phyloP scores from a whole-genome alignment of 2,797 vertebrate genomes.

The Otolemur crassicaudatus region DNA sequence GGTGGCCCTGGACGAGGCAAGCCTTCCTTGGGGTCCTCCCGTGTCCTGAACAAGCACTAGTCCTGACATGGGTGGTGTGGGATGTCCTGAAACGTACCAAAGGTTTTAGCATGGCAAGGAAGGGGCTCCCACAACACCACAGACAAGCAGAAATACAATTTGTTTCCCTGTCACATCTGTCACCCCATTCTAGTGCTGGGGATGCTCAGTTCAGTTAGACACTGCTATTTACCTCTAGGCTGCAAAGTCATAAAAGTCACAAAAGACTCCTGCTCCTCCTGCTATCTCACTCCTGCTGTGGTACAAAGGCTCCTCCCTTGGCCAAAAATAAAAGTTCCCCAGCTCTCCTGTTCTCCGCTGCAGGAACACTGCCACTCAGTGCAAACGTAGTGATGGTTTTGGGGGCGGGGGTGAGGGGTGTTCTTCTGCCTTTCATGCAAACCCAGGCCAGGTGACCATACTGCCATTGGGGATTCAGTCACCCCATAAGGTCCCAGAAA shows the following conservation, averaged over 20 bases:
- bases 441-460: neutral
- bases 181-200: neutral
- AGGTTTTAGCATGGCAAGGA: neutral
- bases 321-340: neutral
- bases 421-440: neutral
- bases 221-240: neutral
- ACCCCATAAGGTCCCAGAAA: neutral
- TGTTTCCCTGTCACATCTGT: neutral
- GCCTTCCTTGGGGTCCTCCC: neutral
- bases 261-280: neutral
- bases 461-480: neutral
- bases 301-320: neutral
- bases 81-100: neutral
- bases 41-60: neutral
- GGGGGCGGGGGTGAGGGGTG: no score
- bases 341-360: neutral
- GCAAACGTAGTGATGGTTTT: neutral
- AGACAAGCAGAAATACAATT: neutral
- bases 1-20: neutral
- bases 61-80: neutral
- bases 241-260: neutral
- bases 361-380: no score
- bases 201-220: neutral
- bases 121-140: neutral
- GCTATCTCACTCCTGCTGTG: neutral